phyloP scores from a whole-genome alignment of 2,113 vertebrate species.

The Falcunculus frontatus region DNA sequence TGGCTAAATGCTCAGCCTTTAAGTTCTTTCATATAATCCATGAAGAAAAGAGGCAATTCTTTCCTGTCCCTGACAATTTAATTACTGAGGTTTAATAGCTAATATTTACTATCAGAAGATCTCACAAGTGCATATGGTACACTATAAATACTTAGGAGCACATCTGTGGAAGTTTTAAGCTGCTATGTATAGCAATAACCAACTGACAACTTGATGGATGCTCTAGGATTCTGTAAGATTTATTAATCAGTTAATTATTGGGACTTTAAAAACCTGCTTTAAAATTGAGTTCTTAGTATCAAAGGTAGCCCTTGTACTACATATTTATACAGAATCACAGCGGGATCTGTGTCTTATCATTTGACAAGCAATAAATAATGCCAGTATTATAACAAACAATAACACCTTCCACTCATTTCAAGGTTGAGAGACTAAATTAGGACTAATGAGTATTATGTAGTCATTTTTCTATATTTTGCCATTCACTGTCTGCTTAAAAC shows the following conservation, averaged over 20 bases:
- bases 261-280: neutral
- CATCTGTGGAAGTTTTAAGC: neutral
- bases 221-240: neutral
- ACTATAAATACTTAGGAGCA: neutral
- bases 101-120: neutral
- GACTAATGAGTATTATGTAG: neutral
- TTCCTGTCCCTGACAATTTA: neutral
- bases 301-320: neutral
- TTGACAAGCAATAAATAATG: neutral
- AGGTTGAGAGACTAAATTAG: constrained; percentile 1
- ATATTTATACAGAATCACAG: neutral
- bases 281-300: neutral
- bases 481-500: neutral
- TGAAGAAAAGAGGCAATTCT: neutral
- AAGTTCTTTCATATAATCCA: neutral
- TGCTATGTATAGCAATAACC: neutral
- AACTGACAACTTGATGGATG: neutral
- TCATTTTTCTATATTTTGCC: neutral
- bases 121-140: neutral
- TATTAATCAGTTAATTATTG: neutral
- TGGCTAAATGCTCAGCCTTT: neutral
- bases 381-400: neutral
- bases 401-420: neutral
- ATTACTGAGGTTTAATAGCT: neutral
- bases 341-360: neutral